Evolutionary conservation across 1,140 invertebrate species (phyloP), one percentile per base, ranked within the genome.

Genomic region (Drosophila lowei): DNA sequence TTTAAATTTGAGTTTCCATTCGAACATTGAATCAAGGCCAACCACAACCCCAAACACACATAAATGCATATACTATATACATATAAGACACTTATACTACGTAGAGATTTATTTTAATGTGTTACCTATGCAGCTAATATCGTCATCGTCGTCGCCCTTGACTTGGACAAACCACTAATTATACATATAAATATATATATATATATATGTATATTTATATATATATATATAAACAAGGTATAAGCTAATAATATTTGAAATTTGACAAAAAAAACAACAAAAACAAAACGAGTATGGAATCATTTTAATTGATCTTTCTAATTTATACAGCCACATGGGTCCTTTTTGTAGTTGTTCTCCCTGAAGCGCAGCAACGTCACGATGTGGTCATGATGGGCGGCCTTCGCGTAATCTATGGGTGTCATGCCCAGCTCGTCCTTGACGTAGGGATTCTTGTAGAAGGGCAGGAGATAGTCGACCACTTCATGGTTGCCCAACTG

Each of bases 331-430:
- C 16, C 3, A 13, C 72, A 75, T 0, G 62, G 62, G 9, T 66
- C 43, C 3, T 30, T 3, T 0, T 5, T 3, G 6, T 43, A 43
- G 15, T 42, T 38, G 16, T 59, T 70, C 23, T 77, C 72, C 11
- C 44, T 56, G 65, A 52, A 68, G 6, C 72, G 63, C 46, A 84
- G 34, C 28, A 84, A 16, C 1, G 52, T 58, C 9, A 77, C 42
- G 15, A 84, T 72, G 9, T 73, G 58, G 2, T 41, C 44, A 38
- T 84, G 62, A 5, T 79, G 64, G 18, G 65, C 68, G 0, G 90
- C 72, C 50, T 90, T 76, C 0, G 93, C 93, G n/a, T 94, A 88
- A 41, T 93, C 92, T 2, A 91, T 66, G 0, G 93, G 90, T 0
- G 92, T 92, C 34, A 93, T 84, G 2, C 92, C 92, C 2, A 93